Conservation (phyloP, 2,797 vertebrate genomes). For the Falco novaeseelandiae region DNA sequence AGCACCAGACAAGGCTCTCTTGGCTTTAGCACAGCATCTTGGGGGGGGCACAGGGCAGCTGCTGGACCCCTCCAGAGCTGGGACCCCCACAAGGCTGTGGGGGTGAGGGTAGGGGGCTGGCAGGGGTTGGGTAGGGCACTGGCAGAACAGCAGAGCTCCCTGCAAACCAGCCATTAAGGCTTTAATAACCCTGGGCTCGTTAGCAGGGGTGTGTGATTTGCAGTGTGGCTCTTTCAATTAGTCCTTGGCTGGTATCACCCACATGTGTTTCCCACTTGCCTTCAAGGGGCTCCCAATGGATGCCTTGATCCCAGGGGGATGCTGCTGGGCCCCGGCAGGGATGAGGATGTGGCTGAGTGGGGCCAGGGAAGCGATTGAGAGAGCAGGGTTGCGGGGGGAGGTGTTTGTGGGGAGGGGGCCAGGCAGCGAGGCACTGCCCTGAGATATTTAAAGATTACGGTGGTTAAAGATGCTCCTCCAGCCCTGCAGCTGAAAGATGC, state of each 20-base stretch:
- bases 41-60: rapidly evolving
- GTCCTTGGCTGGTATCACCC: neutral
- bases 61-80: neutral
- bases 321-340: neutral
- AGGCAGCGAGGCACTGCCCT: neutral
- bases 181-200: neutral
- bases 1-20: rapidly evolving
- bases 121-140: no score
- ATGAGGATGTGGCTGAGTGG: rapidly evolving
- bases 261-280: rapidly evolving
- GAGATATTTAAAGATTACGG: neutral
- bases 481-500: neutral
- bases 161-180: rapidly evolving
- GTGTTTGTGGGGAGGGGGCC: neutral
- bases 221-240: rapidly evolving
- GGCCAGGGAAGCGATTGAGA: neutral
- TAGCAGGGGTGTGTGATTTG: neutral
- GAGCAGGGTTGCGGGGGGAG: neutral
- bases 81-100: neutral
- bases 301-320: rapidly evolving
- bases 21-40: neutral
- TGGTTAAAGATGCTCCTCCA: neutral
- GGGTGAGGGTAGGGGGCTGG: neutral
- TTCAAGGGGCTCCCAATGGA: neutral
- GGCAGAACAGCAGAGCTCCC: neutral